phyloP scores from a whole-genome alignment of 1,140 invertebrate species.

The Bombus superbus region DNA sequence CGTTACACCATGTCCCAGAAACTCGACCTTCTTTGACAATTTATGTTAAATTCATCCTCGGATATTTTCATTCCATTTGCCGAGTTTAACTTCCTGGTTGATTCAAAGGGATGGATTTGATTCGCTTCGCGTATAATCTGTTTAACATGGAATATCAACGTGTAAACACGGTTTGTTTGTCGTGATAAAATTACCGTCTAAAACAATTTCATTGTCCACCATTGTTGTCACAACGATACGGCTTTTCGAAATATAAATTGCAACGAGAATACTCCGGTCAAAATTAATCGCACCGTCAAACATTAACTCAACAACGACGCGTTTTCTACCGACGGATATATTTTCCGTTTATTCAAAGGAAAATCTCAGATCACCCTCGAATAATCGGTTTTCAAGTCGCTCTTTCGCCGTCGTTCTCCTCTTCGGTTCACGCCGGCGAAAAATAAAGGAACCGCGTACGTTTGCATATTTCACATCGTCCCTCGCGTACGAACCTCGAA shows the following conservation, averaged over 20 bases:
- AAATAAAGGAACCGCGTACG: conserved; percentile 19
- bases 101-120: not conserved
- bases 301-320: not conserved
- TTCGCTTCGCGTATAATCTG: not conserved
- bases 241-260: conserved; percentile 6
- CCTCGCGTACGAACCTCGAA: not conserved
- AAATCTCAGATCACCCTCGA: too few relatives aligned
- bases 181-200: not conserved
- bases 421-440: not conserved
- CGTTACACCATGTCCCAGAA: not conserved
- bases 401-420: not conserved
- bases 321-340: too few relatives aligned
- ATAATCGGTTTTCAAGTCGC: not conserved
- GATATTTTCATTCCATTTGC: not conserved
- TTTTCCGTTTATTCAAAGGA: too few relatives aligned
- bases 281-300: not conserved
- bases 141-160: not conserved
- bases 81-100: not conserved
- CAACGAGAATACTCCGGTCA: not conserved
- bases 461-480: conserved; percentile 33
- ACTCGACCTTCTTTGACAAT: not conserved
- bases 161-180: not conserved
- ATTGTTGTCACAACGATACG: not conserved
- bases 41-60: not conserved
- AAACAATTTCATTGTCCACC: not conserved